Evolutionary conservation across 92 coral and sea anemone genomes (phyloP).

Genomic region (Meandrina meandrites): DNA sequence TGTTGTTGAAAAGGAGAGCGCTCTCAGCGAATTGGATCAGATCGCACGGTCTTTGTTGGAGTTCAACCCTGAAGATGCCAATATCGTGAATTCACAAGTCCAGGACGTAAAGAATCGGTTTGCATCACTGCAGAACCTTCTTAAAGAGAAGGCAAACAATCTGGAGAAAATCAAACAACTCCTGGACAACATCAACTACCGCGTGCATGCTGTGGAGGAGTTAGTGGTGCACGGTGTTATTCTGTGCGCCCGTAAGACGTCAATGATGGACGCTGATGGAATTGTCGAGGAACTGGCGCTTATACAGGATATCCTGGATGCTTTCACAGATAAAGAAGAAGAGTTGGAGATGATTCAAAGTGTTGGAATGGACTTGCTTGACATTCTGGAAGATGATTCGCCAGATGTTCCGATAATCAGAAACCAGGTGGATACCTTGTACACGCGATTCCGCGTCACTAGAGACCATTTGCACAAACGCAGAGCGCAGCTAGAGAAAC

Average conservation of each 20-base stretch:
- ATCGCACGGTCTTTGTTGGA: constrained; percentile 71
- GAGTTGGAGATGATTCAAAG: constrained; percentile 71
- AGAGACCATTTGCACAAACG: constrained; percentile 75
- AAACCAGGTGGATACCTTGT: constrained; percentile 67
- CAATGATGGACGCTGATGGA: constrained; percentile 65
- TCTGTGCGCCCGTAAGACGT: constrained; percentile 65
- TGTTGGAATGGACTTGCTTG: constrained; percentile 70
- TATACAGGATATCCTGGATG: constrained; percentile 54
- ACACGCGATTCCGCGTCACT: constrained; percentile 72
- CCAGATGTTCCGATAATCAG: constrained; percentile 74
- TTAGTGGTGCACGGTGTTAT: constrained; percentile 78
- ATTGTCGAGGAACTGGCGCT: constrained; percentile 63
- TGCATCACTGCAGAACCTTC: constrained; percentile 63
- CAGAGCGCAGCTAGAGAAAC: constrained; percentile 71
- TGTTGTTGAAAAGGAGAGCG: constrained; percentile 50
- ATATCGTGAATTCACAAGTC: constrained; percentile 63
- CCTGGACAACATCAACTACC: constrained; percentile 70
- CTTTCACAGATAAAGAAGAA: constrained; percentile 66
- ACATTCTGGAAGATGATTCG: constrained; percentile 68
- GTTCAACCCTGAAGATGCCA: constrained; percentile 73
- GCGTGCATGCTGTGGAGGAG: constrained; percentile 71
- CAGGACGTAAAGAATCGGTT: constrained; percentile 73
- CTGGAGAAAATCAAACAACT: constrained; percentile 81
- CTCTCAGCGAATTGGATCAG: constrained; percentile 65
- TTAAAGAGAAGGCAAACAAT: constrained; percentile 74